Conservation (phyloP, 2,113 vertebrate species). For the Ahaetulla prasina region DNA sequence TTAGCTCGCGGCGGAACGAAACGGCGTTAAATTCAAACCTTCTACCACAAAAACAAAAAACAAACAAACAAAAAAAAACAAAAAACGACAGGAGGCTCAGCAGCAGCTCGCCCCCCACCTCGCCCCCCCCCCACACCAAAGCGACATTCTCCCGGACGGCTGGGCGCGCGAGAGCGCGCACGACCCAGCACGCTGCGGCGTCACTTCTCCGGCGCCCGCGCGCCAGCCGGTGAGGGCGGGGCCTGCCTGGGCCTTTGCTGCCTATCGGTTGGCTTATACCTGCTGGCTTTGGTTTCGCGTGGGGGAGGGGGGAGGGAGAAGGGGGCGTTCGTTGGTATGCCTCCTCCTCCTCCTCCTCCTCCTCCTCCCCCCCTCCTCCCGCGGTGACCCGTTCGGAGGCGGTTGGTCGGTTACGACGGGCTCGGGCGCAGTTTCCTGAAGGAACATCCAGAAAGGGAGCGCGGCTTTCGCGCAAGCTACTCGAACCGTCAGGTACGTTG, state of each 20-base stretch:
- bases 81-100: neutral
- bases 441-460: neutral
- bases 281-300: neutral
- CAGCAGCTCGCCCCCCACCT: accelerated
- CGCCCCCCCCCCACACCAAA: accelerated
- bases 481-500: neutral
- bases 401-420: neutral
- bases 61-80: no score
- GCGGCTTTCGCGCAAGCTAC: neutral
- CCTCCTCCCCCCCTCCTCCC: neutral
- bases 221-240: neutral
- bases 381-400: neutral
- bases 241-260: neutral
- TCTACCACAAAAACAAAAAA: neutral
- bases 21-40: neutral
- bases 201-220: neutral
- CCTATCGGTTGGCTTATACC: neutral
- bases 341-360: neutral
- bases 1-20: neutral
- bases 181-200: neutral
- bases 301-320: neutral
- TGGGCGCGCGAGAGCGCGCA: neutral
- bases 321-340: neutral
- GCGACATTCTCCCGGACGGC: neutral
- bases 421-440: neutral